A percentile compares a stretch with the other conserved stretches of the same genome.
Evolutionary conservation across 2,113 vertebrate genomes (phyloP).

Genomic region (Noctilio leporinus): DNA sequence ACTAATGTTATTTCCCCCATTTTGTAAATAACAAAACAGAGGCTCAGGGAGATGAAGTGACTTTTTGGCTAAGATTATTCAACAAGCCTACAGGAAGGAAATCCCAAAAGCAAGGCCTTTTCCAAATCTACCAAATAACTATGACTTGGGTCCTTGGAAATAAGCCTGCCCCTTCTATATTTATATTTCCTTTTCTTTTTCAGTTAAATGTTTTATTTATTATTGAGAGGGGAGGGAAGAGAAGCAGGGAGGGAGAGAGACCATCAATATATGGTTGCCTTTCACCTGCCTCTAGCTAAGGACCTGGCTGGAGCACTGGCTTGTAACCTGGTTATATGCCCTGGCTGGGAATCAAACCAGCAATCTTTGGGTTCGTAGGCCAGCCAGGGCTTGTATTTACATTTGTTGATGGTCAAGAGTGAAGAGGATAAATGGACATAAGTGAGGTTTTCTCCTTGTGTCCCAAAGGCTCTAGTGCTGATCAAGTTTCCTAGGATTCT

Average conservation of each 20-base stretch:
- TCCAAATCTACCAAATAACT: conserved; percentile 11
- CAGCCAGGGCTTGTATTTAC: too few species aligned
- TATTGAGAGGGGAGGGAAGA: too few species aligned
- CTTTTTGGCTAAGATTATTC: conserved; percentile 22
- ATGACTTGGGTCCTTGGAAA: background rate
- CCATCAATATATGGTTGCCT: too few species aligned
- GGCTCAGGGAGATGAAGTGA: background rate
- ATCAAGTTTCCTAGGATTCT: conserved; percentile 18
- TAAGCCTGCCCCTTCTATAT: background rate
- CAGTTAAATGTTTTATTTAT: too few species aligned
- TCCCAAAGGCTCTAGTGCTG: background rate
- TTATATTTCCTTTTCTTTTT: too few species aligned
- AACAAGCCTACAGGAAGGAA: background rate
- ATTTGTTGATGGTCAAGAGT: conserved; percentile 13
- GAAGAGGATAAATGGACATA: background rate
- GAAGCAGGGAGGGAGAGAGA: too few species aligned
- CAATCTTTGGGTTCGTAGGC: too few species aligned
- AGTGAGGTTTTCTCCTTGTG: background rate
- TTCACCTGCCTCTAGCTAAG: too few species aligned
- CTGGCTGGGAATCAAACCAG: too few species aligned
- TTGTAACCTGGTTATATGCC: too few species aligned
- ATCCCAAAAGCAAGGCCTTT: background rate
- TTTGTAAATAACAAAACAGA: conserved; percentile 4
- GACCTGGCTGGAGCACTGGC: too few species aligned
- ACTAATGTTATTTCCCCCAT: background rate